phyloP scores from a whole-genome alignment of 1,140 invertebrate species.

The Argopecten irradians region DNA sequence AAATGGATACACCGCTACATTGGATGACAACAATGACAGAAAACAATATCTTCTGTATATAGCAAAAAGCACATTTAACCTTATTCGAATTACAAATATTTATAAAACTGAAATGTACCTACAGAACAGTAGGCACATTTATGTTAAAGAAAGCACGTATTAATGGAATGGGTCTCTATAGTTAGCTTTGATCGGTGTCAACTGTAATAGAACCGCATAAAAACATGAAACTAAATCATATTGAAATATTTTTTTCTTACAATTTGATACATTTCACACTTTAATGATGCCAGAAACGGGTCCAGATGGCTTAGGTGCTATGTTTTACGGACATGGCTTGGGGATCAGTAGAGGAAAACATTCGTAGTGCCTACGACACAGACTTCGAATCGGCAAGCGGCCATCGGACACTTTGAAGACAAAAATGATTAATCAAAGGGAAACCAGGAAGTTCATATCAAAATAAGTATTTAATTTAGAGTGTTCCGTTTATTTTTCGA shows the following conservation, averaged over 20 bases:
- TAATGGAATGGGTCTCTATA: background rate
- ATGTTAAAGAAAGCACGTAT: background rate
- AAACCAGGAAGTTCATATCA: too few species aligned
- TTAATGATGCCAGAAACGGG: background rate
- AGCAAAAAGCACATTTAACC: conserved; percentile 9
- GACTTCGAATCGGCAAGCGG: too few species aligned
- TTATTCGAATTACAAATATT: conserved; percentile 6
- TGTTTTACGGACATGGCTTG: too few species aligned
- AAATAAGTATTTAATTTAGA: too few species aligned
- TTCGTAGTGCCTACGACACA: too few species aligned
- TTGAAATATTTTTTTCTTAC: background rate
- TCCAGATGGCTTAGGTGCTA: background rate
- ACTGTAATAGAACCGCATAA: background rate
- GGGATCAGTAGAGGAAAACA: too few species aligned
- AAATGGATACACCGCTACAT: conserved; percentile 9
- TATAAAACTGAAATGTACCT: background rate
- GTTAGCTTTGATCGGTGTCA: conserved; percentile 8
- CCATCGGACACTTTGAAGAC: too few species aligned
- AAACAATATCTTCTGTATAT: conserved; percentile 23
- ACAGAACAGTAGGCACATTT: background rate
- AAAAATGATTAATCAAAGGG: too few species aligned
- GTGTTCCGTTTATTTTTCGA: too few species aligned
- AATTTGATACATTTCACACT: background rate
- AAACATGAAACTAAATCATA: background rate
- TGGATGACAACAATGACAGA: background rate